phyloP scores from a whole-genome alignment of 2,797 vertebrate genomes.

The Rhinella marina region DNA sequence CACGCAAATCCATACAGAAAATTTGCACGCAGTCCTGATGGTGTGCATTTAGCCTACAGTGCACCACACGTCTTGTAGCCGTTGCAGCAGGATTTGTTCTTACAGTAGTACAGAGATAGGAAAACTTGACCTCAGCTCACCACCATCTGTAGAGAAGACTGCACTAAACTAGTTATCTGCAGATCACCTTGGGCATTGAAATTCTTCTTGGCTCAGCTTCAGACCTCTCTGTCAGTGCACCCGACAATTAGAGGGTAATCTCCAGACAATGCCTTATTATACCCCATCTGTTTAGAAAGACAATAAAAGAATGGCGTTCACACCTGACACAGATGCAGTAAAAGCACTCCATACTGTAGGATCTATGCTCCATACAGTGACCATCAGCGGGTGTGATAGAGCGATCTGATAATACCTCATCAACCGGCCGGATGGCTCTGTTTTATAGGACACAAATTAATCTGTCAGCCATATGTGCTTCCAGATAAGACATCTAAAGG shows the following conservation, averaged over 20 bases:
- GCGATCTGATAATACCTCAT: neutral
- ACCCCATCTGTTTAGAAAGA: slow-evolving; percentile 21
- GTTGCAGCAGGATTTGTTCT: neutral
- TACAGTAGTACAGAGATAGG: neutral
- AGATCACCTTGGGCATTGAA: slow-evolving; percentile 6
- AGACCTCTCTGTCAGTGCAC: neutral
- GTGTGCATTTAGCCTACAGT: no score
- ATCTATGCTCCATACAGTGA: neutral
- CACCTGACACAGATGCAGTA: neutral
- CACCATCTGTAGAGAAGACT: neutral
- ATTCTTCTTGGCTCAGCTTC: slow-evolving; percentile 5
- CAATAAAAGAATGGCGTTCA: neutral
- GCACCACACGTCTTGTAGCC: neutral
- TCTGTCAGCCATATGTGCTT: slow-evolving; percentile 22
- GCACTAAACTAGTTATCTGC: neutral
- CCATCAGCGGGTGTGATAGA: neutral
- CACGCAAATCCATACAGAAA: no score
- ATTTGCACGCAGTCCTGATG: no score
- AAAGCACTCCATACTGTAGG: neutral
- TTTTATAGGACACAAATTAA: neutral
- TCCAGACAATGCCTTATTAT: slow-evolving; percentile 42
- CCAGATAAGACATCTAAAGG: neutral
- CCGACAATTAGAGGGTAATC: slow-evolving; percentile 32
- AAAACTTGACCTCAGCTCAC: no score
- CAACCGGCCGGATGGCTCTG: neutral